phyloP scores from a whole-genome alignment of 53 echinoderm and acorn worm genomes.

The Holothuria scabra region DNA sequence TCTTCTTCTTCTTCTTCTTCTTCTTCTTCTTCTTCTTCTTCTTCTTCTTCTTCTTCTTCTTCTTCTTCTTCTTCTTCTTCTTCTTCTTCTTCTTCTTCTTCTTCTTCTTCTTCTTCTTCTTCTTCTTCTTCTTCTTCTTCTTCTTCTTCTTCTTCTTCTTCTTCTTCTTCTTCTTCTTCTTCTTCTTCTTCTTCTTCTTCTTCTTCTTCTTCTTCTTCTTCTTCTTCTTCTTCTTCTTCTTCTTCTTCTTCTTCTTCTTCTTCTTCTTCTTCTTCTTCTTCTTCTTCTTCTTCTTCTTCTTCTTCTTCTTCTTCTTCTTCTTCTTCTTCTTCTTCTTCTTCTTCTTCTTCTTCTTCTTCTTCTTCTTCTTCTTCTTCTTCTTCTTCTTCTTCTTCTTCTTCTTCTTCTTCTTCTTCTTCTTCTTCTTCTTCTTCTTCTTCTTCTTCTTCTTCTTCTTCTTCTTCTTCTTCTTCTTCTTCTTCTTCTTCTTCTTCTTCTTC shows the following conservation, averaged over 20 bases:
- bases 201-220: not conserved
- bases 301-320: not conserved
- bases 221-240: no score
- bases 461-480: conserved; percentile 18
- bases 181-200: not conserved
- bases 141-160: not conserved
- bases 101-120: not conserved
- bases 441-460: conserved; percentile 14
- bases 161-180: not conserved
- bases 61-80: conserved; percentile 49
- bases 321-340: not conserved
- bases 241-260: no score
- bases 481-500: not conserved
- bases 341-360: not conserved
- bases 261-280: no score
- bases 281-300: no score
- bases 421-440: conserved; percentile 14
- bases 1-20: no score
- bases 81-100: not conserved
- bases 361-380: not conserved
- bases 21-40: no score
- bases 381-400: not conserved
- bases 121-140: conserved; percentile 23
- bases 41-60: conserved; percentile 17
- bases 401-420: no score